phyloP scores from a whole-genome alignment of 1,140 invertebrate species.

The Drosophila tristis region DNA sequence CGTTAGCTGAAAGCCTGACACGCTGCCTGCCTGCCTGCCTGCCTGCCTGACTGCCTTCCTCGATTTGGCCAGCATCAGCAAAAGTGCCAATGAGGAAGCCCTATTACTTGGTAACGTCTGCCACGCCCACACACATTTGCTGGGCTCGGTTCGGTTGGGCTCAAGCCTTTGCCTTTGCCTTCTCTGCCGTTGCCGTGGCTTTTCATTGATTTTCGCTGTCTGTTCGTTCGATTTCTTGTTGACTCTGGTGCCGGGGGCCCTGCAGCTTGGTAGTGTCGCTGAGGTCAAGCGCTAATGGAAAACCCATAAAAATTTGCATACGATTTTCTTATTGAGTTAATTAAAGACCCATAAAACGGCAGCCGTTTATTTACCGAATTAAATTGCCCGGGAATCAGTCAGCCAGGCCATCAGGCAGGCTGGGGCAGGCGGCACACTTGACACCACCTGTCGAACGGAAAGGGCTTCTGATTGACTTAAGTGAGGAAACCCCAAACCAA shows the following conservation, averaged over 20 bases:
- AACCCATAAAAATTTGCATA: constrained; percentile 64
- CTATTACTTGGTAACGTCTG: constrained; percentile 64
- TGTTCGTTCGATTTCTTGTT: constrained; percentile 35
- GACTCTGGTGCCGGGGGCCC: constrained; percentile 1
- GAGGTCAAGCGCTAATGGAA: constrained; percentile 67
- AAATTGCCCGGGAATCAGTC: constrained; percentile 27
- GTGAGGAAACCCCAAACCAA: too few relatives aligned
- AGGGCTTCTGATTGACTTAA: background rate
- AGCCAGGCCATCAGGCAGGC: background rate
- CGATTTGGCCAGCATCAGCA: constrained; percentile 43
- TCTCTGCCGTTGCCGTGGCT: background rate
- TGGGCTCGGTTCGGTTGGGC: background rate
- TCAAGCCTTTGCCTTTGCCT: too few relatives aligned
- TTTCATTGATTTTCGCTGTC: constrained; percentile 68
- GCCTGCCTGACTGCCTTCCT: background rate
- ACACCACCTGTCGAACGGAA: constrained; percentile 51
- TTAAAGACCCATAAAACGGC: constrained; percentile 50
- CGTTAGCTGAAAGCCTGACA: constrained; percentile 30
- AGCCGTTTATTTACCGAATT: constrained; percentile 28
- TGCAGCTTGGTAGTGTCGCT: constrained; percentile 49
- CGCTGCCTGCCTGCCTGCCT: constrained; percentile 3
- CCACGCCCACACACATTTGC: constrained; percentile 33
- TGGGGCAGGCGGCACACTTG: constrained; percentile 22
- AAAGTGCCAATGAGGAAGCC: constrained; percentile 63
- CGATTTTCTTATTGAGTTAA: constrained; percentile 66